Evolutionary conservation across 1,140 invertebrate species (phyloP).

Genomic region (Nymphalis io): DNA sequence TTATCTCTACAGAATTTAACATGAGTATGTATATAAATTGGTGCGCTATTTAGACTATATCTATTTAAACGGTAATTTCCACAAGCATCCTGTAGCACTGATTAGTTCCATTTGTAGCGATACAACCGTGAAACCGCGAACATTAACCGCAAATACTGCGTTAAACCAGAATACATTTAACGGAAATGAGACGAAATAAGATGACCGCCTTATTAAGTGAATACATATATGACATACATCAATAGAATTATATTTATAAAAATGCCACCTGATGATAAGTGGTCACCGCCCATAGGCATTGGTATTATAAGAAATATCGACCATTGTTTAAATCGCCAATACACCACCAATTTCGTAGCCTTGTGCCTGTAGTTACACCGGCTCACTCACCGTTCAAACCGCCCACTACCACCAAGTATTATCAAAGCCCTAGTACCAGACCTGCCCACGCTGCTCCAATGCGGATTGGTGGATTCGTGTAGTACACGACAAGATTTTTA

Average conservation of each 20-base stretch:
- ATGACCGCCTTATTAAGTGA: background rate
- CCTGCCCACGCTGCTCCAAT: slow-evolving; percentile 5
- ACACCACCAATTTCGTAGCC: no score
- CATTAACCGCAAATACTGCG: slow-evolving; percentile 5
- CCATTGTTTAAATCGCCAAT: no score
- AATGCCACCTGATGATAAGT: no score
- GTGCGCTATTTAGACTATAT: background rate
- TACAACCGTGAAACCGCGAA: background rate
- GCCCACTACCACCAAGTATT: no score
- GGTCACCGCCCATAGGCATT: no score
- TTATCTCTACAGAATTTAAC: no score
- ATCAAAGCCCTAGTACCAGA: no score
- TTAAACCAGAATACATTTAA: background rate
- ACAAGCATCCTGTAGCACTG: background rate
- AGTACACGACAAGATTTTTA: no score
- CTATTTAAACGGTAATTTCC: background rate
- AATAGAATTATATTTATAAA: no score
- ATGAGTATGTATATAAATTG: background rate
- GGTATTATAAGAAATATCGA: no score
- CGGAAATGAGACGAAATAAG: background rate
- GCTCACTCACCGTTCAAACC: no score
- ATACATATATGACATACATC: background rate
- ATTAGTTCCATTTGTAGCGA: slow-evolving; percentile 1
- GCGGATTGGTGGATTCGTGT: slow-evolving; percentile 4
- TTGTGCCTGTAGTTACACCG: no score